Percentiles rank a stretch among this genome's conserved stretches.
These are phyloP conservation scores for Dioctria rufipes DNA, from an alignment of 2,888 invertebrate species.

Conservation along the genomic window DNA sequence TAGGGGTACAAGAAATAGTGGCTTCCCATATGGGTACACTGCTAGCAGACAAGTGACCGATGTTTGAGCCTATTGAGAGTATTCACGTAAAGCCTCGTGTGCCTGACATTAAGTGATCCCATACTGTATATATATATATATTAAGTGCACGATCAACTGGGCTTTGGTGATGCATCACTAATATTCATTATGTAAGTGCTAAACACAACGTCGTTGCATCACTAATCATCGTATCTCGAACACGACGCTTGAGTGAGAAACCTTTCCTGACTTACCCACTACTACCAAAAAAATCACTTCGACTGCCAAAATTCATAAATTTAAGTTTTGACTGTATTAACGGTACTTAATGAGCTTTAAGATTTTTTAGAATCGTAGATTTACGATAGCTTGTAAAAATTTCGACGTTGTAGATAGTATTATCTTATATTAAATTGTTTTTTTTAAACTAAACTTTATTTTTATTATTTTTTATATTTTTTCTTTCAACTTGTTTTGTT, in stretches of 20 bases:
- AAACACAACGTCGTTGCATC: too few relatives aligned
- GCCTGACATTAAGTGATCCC: too few relatives aligned
- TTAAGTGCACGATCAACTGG: too few relatives aligned
- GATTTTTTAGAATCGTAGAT: not conserved
- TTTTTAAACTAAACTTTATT: not conserved
- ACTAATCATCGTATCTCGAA: too few relatives aligned
- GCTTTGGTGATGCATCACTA: too few relatives aligned
- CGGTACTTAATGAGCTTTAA: slow-evolving; percentile 13
- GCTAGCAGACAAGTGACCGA: slow-evolving; percentile 70
- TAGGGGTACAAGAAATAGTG: slow-evolving; percentile 61
- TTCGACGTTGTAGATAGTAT: slow-evolving; percentile 18
- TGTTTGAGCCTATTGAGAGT: slow-evolving; percentile 60
- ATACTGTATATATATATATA: too few relatives aligned
- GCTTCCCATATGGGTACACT: slow-evolving; percentile 59
- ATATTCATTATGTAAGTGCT: too few relatives aligned
- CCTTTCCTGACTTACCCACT: too few relatives aligned
- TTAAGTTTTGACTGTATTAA: slow-evolving; percentile 45
- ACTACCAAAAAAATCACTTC: slow-evolving; percentile 20
- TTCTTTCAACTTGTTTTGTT: too few relatives aligned
- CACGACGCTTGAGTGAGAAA: too few relatives aligned
- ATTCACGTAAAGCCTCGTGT: not conserved
- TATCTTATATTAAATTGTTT: slow-evolving; percentile 30
- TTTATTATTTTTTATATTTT: not conserved
- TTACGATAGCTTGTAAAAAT: slow-evolving; percentile 25
- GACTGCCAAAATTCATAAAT: slow-evolving; percentile 24